A percentile compares a stretch with the other conserved stretches of the same genome.
phyloP scores from a whole-genome alignment of 2,888 invertebrate species.

The Trachelus stipa region DNA sequence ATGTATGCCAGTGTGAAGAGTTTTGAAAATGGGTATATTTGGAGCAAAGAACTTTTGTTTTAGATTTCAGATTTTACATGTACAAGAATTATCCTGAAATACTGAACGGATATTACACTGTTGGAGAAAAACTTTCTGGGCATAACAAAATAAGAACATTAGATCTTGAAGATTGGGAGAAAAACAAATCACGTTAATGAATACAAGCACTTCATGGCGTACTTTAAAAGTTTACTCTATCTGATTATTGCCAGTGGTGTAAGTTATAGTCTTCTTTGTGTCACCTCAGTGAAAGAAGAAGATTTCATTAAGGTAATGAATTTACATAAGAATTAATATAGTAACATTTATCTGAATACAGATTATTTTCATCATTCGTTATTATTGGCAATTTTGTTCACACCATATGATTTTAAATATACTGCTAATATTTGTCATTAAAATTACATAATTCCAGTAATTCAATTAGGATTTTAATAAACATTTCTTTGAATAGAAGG shows the following conservation, averaged over 20 bases:
- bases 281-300: not conserved
- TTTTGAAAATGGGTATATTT: too few relatives aligned
- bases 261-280: constrained; percentile 20
- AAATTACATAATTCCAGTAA: too few relatives aligned
- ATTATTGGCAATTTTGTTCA: too few relatives aligned
- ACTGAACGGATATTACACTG: constrained; percentile 77
- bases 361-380: too few relatives aligned
- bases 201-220: constrained; percentile 68
- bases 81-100: constrained; percentile 75
- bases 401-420: too few relatives aligned
- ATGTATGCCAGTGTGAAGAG: too few relatives aligned
- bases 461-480: too few relatives aligned
- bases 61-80: constrained; percentile 80
- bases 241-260: constrained; percentile 14
- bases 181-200: constrained; percentile 68
- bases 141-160: constrained; percentile 62
- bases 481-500: too few relatives aligned
- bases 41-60: too few relatives aligned
- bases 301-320: not conserved
- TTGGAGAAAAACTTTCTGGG: constrained; percentile 72
- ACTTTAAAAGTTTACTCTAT: constrained; percentile 56
- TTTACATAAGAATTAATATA: too few relatives aligned
- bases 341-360: too few relatives aligned
- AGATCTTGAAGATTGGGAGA: constrained; percentile 72
- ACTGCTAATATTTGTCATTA: too few relatives aligned